Evolutionary conservation across 2,113 vertebrate genomes (phyloP), one percentile per base, ranked within the genome.

Genomic region (Saccopteryx bilineata): DNA sequence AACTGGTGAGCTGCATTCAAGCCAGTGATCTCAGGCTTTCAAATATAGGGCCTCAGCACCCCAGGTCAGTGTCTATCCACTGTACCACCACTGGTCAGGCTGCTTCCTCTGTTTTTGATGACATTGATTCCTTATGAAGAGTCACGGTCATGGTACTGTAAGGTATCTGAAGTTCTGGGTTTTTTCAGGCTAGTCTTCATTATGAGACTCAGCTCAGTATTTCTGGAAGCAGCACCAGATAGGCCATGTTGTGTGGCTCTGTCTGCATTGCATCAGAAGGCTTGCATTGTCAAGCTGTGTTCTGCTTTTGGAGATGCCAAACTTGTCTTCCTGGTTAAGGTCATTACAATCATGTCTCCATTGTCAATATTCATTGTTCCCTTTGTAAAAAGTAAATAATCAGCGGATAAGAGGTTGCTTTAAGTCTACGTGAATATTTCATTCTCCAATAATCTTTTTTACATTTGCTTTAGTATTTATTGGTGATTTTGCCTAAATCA

Each of bases 401-500:
- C 65, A 75, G 33, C 83, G 48, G 18, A 8, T 84, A 84, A 31
- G 33, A 52, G 52, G 15, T 88, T 92, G 18, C 48, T 65, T 39
- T 69, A 48, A 65, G 33, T 84, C 26, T 28, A 17, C 19, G n/a
- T 50, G 63, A 63, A 39, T 83, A 50, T 81, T 92, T 84, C 19
- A 1, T 78, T 92, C 18, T 71, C 14, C 12, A 83, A 5, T 31
- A 72, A 0, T 5, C 48, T 76, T 66, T 21, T 31, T 88, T 61
- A n/a, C 7, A 12, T 69, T 76, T 68, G 19, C 21, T 56, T 83
- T 50, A 50, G 24, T 17, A 39, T 87, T 56, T 52, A 52, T 31
- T 84, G 82, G 66, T 86, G 21, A 84, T 52, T 87, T 90, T 86
- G 15, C 60, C 52, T 87, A 61, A 83, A 71, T 71, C 24, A 52